phyloP scores from a whole-genome alignment of 2,797 vertebrate genomes.

The Atherinosoma microstoma region DNA sequence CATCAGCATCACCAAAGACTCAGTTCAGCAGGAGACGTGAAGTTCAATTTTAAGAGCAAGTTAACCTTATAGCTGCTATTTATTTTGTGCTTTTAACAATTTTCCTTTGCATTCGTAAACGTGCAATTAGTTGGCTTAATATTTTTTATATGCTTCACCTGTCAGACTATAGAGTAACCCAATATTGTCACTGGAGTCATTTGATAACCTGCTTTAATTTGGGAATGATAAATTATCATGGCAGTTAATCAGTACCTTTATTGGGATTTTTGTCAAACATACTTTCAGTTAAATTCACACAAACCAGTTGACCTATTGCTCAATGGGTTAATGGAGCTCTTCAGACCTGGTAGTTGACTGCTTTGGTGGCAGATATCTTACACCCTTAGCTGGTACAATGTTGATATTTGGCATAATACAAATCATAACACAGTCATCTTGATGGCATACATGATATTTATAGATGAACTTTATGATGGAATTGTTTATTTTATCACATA shows the following conservation, averaged over 20 bases:
- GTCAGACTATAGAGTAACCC: background rate
- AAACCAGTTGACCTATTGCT: background rate
- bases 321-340: background rate
- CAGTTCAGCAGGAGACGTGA: too few species aligned
- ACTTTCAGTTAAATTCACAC: too few species aligned
- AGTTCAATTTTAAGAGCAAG: too few species aligned
- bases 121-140: background rate
- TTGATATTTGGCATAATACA: background rate
- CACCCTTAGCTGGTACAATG: background rate
- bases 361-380: background rate
- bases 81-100: too few species aligned
- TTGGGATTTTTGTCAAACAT: too few species aligned
- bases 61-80: too few species aligned
- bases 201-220: too few species aligned
- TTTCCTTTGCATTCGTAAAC: too few species aligned
- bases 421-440: background rate
- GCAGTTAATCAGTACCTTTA: background rate
- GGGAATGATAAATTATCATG: background rate
- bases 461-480: too few species aligned
- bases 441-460: too few species aligned
- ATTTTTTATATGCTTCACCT: background rate
- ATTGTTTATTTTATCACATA: too few species aligned
- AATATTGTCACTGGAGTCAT: too few species aligned
- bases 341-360: background rate
- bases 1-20: slow-evolving; percentile 63